Percentiles rank a stretch among this genome's conserved stretches.
Evolutionary conservation across 2,113 vertebrate species (phyloP).

Genomic region (Mesoclemmys tuberculata): DNA sequence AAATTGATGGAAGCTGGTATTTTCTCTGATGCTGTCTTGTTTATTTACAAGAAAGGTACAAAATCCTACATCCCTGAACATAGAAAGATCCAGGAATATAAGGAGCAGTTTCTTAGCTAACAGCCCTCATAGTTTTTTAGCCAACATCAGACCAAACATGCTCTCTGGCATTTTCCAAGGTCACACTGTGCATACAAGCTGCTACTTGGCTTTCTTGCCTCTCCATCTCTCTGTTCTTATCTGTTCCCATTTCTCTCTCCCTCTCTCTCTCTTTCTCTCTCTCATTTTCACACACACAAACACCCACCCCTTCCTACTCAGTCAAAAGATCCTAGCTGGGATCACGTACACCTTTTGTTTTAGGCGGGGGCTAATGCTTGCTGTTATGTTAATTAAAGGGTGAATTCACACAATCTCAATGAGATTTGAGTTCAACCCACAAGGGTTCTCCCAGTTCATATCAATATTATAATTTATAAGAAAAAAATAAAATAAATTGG

Average conservation of each 20-base stretch:
- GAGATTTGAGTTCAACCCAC: no score
- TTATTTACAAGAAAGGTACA: neutral
- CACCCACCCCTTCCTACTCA: no score
- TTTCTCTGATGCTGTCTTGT: neutral
- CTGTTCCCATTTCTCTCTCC: no score
- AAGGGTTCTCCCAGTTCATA: no score
- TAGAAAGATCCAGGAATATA: neutral
- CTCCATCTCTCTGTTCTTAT: neutral
- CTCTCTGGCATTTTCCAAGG: neutral
- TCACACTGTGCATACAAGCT: no score
- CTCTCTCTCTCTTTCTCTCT: no score
- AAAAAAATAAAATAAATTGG: no score
- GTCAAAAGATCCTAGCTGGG: neutral
- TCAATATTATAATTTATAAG: no score
- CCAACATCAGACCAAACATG: neutral
- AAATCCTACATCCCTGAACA: neutral
- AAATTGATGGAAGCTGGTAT: neutral
- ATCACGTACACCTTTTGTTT: neutral
- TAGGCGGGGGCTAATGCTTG: neutral
- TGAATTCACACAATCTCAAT: neutral
- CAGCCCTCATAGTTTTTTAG: neutral
- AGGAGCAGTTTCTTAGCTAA: neutral
- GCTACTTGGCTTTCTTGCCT: no score
- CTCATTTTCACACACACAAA: no score
- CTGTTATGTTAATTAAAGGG: neutral